Conservation (phyloP, 1,140 invertebrate genomes). For the Leptopilina boulardi region DNA sequence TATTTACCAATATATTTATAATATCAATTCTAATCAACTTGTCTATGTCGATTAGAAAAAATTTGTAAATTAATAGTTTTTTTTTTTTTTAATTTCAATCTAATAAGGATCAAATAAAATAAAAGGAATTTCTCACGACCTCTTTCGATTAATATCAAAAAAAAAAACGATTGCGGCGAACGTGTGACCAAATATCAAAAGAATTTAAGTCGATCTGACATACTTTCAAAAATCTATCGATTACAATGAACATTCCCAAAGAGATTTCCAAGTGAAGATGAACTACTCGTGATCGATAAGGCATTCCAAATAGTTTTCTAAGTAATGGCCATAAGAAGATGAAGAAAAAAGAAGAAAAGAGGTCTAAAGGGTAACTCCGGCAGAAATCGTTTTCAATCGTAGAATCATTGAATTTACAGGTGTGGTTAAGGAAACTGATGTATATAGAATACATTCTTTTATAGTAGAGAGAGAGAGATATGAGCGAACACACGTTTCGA, state of each 20-base stretch:
- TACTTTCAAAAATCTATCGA: conserved; percentile 41
- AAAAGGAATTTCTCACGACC: background rate
- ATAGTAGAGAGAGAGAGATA: conserved; percentile 51
- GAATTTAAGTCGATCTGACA: conserved; percentile 5
- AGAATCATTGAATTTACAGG: conserved; percentile 62
- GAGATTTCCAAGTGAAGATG: conserved; percentile 57
- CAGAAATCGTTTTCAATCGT: conserved; percentile 46
- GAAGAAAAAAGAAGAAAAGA: conserved; percentile 10
- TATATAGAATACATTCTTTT: conserved; percentile 58
- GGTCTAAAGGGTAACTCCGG: conserved; percentile 35
- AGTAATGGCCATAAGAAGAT: conserved; percentile 15
- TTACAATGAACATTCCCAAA: conserved; percentile 58
- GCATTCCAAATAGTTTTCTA: conserved; percentile 46
- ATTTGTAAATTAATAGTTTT: background rate
- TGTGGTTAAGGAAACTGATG: conserved; percentile 51
- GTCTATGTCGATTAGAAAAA: background rate
- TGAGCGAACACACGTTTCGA: conserved; percentile 36
- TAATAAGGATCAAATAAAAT: background rate
- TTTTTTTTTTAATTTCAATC: background rate
- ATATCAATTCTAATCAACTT: background rate
- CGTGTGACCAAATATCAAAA: conserved; percentile 21
- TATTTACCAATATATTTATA: too few species aligned
- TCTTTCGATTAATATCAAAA: conserved; percentile 1
- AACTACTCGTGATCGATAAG: conserved; percentile 56
- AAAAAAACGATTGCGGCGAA: background rate